Evolutionary conservation across 2,113 vertebrate genomes (phyloP), one percentile per base, ranked within the genome.

Genomic region (Chlorodrepanis virens): DNA sequence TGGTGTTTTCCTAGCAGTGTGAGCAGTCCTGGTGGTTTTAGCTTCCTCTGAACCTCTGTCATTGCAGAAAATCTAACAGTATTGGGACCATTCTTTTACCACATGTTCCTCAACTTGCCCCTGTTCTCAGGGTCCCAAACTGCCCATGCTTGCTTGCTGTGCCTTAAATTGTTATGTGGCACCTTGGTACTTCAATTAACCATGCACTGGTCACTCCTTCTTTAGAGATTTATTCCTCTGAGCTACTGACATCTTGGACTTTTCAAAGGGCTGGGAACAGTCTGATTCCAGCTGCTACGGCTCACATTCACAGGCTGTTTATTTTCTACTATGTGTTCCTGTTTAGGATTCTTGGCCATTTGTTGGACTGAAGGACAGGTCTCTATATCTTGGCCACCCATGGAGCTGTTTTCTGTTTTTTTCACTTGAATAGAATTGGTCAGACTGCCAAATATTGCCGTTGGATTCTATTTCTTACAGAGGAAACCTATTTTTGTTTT

Each of bases 231-330:
- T 94, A 37, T 87, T 94, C 60, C 72, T 89, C 47, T 88, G 54
- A 86, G 67, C 23, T 87, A 59, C 89, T 90, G 94, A 90, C 56
- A 77, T 88, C 59, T 83, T 80, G 22, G 49, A 59, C 80, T 93
- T 96, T 70, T 96, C 63, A 88, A 81, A 89, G 22, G 28, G 11
- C 56, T 91, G 54, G 50, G 39, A 88, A 56, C 52, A 80, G 82
- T 59, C 54, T n/a, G 47, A 47, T 91, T 94, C 94, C 84, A 94
- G 91, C 82, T 90, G 95, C 91, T 88, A 25, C 44, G 88, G 24
- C 87, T 96, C 94, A 86, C 9, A 14, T 83, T 88, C 75, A 69
- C 59, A 80, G 50, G 67, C 65, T 89, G 72, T 95, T 91, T 96
- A 93, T 94, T 94, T 95, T 86, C 78, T 59, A 42, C 50, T 86